Conservation (phyloP, 2,888 invertebrate species). For the Aphidoletes aphidimyza region DNA sequence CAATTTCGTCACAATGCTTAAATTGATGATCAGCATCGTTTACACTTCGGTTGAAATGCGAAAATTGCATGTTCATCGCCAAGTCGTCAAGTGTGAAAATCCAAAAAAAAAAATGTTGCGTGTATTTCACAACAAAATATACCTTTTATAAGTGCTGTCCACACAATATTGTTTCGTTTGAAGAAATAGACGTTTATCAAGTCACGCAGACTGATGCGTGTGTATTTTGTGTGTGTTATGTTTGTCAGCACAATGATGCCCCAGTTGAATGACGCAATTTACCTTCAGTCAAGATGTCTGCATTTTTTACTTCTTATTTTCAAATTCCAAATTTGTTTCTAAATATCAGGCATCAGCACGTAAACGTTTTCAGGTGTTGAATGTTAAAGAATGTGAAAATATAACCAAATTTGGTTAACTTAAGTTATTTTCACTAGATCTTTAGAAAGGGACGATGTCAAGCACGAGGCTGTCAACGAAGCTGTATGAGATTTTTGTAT, state of each 20-base stretch:
- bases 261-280: conserved; percentile 14
- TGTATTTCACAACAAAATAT: background rate
- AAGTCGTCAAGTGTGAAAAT: background rate
- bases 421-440: too few relatives aligned
- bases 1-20: background rate
- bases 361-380: background rate
- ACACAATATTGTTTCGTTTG: too few relatives aligned
- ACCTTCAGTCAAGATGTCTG: background rate
- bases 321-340: too few relatives aligned
- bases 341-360: too few relatives aligned
- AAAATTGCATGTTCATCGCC: background rate
- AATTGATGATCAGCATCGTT: background rate
- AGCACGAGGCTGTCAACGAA: conserved; percentile 21
- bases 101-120: conserved; percentile 7
- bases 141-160: background rate
- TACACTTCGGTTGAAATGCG: background rate
- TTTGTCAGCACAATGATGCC: background rate
- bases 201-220: too few relatives aligned
- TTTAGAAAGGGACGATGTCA: conserved; percentile 13
- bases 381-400: background rate
- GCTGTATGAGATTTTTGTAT: too few relatives aligned
- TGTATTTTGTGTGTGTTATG: too few relatives aligned
- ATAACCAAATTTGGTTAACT: too few relatives aligned
- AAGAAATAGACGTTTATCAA: too few relatives aligned
- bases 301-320: background rate